Base-by-base conservation (phyloP, 2,888 invertebrate genomes). In the Mylabris sibirica region DNA sequence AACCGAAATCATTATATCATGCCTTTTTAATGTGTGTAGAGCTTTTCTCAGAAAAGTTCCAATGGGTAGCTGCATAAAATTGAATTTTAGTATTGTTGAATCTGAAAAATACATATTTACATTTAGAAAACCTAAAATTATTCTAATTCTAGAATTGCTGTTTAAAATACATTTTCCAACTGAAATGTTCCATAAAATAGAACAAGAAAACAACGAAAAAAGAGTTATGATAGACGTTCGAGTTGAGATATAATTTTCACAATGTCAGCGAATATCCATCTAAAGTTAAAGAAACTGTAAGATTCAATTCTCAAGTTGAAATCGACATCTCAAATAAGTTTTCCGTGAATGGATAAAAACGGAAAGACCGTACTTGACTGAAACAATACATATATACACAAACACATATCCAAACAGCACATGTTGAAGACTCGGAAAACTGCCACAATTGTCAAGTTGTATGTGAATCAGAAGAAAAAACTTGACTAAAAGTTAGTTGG, bases 321-420 rank as follows among this genome's bases (percentile, higher is more conserved):
- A 68, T 68, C 57, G 61, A 61, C 64, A 61, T 68, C 62, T 60
- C 44, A 14, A 17, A 30, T 20, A 22, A 64, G 61, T 64, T 68
- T 68, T 61, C 53, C 67, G 3, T 49, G 49, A 68, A 68, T 34
- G 53, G 63, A 59, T 44, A 57, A 72, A 71, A 71, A 73, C 65
- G 38, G 12, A 64, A 64, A 59, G 64, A 67, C 66, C 68, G 68
- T 71, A 71, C 72, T 73, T 71, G 71, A 72, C 69, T 70, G 70
- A 76, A 74, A 76, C 73, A 76, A 75, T 76, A 68, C 70, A 70
- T 71, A 69, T 65, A 73, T 68, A 73, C 72, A 73, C 71, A 76
- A 71, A 71, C 70, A 68, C 64, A 72, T 71, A 72, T 74, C 73
- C 72, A 65, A 68, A 64, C 67, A 68, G 67, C 67, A 67, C 67